These are phyloP conservation scores for Zaprionus taronus DNA, from an alignment of 1,140 invertebrate species.

Conservation along the genomic window DNA sequence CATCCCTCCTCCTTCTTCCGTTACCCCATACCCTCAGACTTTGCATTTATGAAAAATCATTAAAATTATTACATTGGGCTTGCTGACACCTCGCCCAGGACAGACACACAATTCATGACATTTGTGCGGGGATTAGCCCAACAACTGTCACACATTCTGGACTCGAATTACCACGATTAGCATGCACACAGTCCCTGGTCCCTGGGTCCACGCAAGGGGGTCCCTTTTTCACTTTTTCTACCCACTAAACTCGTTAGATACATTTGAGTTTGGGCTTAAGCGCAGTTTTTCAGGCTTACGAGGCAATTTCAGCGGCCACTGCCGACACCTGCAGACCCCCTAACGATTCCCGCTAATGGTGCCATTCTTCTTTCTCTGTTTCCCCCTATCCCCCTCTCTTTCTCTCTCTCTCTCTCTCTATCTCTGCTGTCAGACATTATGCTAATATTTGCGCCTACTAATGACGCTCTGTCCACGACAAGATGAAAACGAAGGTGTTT, in stretches of 20 bases:
- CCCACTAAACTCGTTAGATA: conserved; percentile 8
- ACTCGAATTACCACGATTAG: conserved; percentile 79
- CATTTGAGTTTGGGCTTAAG: conserved; percentile 28
- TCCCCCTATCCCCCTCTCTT: background rate
- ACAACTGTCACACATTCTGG: conserved; percentile 79
- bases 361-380: conserved; percentile 15
- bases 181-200: conserved; percentile 29
- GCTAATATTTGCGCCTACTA: conserved; percentile 80
- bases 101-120: conserved; percentile 68
- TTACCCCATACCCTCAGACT: conserved; percentile 16
- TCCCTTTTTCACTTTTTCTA: background rate
- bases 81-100: conserved; percentile 67
- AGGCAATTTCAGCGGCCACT: conserved; percentile 20
- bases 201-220: background rate
- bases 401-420: no score
- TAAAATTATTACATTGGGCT: conserved; percentile 83
- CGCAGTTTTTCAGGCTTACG: conserved; percentile 58
- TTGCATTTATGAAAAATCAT: conserved; percentile 82
- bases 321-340: conserved; percentile 47
- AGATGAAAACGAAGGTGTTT: conserved; percentile 73
- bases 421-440: conserved; percentile 59
- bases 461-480: conserved; percentile 58
- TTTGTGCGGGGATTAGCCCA: conserved; percentile 78
- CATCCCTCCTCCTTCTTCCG: background rate
- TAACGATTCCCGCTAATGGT: conserved; percentile 56